phyloP scores from a whole-genome alignment of 2,888 invertebrate species.

The Petrolisthes cinctipes region DNA sequence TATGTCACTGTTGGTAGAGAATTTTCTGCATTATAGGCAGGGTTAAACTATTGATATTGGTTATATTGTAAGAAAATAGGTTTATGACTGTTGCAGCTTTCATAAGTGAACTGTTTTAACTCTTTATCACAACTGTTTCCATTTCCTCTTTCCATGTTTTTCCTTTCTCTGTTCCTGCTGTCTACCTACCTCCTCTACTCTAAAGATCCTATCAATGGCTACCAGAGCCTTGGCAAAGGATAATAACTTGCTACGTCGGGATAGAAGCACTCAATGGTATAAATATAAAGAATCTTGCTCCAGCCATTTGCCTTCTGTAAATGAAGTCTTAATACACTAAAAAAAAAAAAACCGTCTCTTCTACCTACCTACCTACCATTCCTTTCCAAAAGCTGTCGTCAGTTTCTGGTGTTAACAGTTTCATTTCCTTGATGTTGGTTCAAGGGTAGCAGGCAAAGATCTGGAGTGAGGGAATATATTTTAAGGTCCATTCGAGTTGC shows the following conservation, averaged over 20 bases:
- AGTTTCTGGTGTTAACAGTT: not conserved
- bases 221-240: too few species aligned
- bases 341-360: too few species aligned
- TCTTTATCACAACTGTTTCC: not conserved
- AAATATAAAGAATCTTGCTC: not conserved
- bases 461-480: not conserved
- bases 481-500: not conserved
- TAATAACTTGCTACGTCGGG: too few species aligned
- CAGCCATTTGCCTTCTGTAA: not conserved
- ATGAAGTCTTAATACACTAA: too few species aligned
- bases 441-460: not conserved
- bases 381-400: not conserved
- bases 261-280: not conserved
- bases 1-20: not conserved
- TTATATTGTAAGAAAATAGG: not conserved
- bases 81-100: not conserved
- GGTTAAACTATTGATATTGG: not conserved
- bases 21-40: not conserved
- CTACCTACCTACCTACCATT: not conserved
- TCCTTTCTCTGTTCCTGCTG: too few species aligned
- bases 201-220: too few species aligned
- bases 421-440: not conserved
- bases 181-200: too few species aligned
- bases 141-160: not conserved
- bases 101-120: not conserved